A percentile compares a stretch with the other conserved stretches of the same genome.
Evolutionary conservation across 2,888 invertebrate genomes (phyloP).

Genomic region (Empis livida): DNA sequence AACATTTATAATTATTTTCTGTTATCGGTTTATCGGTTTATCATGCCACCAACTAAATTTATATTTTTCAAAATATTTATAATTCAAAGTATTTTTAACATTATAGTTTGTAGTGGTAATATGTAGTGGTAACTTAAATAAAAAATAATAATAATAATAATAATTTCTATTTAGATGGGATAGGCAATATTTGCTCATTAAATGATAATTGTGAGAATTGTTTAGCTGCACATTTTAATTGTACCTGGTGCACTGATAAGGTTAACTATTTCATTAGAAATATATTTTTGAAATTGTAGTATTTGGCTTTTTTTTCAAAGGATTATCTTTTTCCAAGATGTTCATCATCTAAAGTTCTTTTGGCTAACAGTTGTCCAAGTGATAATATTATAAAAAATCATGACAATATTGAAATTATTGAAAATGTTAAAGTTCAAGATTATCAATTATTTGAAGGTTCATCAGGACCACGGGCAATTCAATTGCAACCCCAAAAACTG

Average conservation of each 20-base stretch:
- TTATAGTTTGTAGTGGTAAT: no score
- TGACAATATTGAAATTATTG: slow-evolving; percentile 17
- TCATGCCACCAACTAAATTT: no score
- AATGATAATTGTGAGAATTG: slow-evolving; percentile 28
- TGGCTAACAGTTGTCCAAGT: slow-evolving; percentile 19
- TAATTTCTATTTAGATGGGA: not conserved
- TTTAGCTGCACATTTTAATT: slow-evolving; percentile 21
- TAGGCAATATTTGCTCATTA: slow-evolving; percentile 24
- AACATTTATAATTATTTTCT: no score
- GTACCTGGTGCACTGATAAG: slow-evolving; percentile 35
- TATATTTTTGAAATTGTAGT: no score
- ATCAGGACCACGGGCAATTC: slow-evolving; percentile 35
- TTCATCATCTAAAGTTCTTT: slow-evolving; percentile 20
- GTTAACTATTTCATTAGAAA: slow-evolving; percentile 14
- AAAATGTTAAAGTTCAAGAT: slow-evolving; percentile 23
- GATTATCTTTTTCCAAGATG: slow-evolving; percentile 19
- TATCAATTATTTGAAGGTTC: slow-evolving; percentile 16
- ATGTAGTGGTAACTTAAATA: no score
- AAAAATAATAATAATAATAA: no score
- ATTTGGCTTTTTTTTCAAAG: no score
- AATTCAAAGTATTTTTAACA: no score
- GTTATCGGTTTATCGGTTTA: no score
- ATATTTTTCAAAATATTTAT: no score
- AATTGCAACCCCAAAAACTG: slow-evolving; percentile 52
- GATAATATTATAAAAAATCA: slow-evolving; percentile 24